These are phyloP conservation scores for Atopsyche davidsoni DNA, from an alignment of 1,140 invertebrate species.

Conservation along the genomic window DNA sequence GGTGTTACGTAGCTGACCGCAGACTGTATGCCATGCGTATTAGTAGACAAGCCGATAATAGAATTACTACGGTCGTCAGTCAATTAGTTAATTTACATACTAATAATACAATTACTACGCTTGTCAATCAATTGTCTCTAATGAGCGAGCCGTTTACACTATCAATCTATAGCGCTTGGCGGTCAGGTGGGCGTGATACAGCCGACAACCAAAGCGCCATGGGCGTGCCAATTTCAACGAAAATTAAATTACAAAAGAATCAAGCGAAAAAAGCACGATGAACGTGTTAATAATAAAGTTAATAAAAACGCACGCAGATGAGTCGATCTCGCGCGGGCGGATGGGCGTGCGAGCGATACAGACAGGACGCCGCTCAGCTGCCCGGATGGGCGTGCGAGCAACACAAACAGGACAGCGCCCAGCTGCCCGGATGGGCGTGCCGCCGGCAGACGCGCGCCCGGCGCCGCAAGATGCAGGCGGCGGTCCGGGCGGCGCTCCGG, in stretches of 20 bases:
- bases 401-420: background rate
- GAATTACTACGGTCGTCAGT: too few relatives aligned
- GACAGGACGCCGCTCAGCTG: background rate
- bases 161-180: too few relatives aligned
- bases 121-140: too few relatives aligned
- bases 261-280: background rate
- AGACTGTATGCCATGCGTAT: too few relatives aligned
- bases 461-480: background rate
- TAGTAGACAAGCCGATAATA: too few relatives aligned
- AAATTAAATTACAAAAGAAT: constrained; percentile 1
- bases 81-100: too few relatives aligned
- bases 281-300: too few relatives aligned
- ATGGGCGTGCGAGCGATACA: background rate
- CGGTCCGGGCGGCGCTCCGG: constrained; percentile 6
- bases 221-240: background rate
- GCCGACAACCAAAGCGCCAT: background rate
- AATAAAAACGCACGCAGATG: background rate
- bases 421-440: constrained; percentile 5
- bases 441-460: constrained; percentile 4
- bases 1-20: too few relatives aligned
- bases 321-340: background rate
- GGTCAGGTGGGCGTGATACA: background rate
- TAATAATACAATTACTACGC: too few relatives aligned
- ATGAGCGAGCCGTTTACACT: too few relatives aligned
- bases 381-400: background rate